phyloP scores from a whole-genome alignment of 2,888 invertebrate genomes.

The Ditula angustiorana region DNA sequence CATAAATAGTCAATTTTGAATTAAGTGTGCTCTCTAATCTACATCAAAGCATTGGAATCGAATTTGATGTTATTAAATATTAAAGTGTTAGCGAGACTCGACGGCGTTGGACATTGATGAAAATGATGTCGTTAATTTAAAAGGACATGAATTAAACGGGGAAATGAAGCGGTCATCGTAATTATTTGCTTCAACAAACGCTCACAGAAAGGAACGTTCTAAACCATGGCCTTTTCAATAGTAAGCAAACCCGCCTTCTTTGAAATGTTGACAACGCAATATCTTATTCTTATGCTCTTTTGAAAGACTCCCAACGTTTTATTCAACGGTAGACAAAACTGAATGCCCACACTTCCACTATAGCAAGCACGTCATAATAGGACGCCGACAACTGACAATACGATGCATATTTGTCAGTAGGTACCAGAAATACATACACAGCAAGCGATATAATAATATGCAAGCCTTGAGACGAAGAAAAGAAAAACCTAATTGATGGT shows the following conservation, averaged over 20 bases:
- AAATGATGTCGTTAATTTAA: constrained; percentile 59
- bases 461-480: constrained; percentile 58
- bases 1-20: constrained; percentile 78
- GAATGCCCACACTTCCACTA: constrained; percentile 65
- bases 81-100: constrained; percentile 63
- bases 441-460: constrained; percentile 49
- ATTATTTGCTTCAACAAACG: constrained; percentile 50
- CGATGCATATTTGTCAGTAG: constrained; percentile 59
- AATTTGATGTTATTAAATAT: constrained; percentile 54
- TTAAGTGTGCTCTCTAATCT: constrained; percentile 69
- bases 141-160: constrained; percentile 51
- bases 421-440: constrained; percentile 60
- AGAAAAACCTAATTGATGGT: constrained; percentile 61
- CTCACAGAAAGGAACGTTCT: constrained; percentile 37
- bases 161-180: constrained; percentile 50
- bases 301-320: constrained; percentile 46
- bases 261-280: constrained; percentile 61
- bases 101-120: constrained; percentile 56
- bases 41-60: constrained; percentile 62
- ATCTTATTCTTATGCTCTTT: constrained; percentile 53
- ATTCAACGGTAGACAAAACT: constrained; percentile 49
- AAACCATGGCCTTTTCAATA: constrained; percentile 54
- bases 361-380: constrained; percentile 69
- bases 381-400: constrained; percentile 61
- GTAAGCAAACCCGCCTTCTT: constrained; percentile 63